These are phyloP conservation scores for Pachypsylla venusta DNA, from an alignment of 1,140 invertebrate species.

Conservation along the genomic window DNA sequence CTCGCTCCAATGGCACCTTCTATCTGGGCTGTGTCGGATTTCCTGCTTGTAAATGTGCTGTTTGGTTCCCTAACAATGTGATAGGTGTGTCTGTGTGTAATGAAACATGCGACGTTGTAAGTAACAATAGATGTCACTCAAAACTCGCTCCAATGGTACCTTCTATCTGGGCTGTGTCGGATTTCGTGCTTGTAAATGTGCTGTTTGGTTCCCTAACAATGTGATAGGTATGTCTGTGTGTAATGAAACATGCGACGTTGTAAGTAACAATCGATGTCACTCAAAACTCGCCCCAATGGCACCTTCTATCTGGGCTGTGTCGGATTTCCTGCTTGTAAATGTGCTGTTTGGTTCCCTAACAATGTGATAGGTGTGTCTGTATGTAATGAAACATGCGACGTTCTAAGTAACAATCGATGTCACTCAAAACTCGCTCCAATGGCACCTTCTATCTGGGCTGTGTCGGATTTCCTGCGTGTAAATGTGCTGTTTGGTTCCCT, in stretches of 20 bases:
- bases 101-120: constrained; percentile 48
- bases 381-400: constrained; percentile 45
- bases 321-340: constrained; percentile 62
- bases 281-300: constrained; percentile 48
- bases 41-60: constrained; percentile 59
- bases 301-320: constrained; percentile 61
- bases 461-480: constrained; percentile 60
- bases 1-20: constrained; percentile 48
- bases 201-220: constrained; percentile 58
- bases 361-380: constrained; percentile 46
- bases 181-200: constrained; percentile 63
- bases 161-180: constrained; percentile 60
- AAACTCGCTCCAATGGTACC: constrained; percentile 45
- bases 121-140: constrained; percentile 54
- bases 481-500: constrained; percentile 63
- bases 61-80: constrained; percentile 62
- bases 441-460: constrained; percentile 59
- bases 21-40: constrained; percentile 61
- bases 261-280: constrained; percentile 53
- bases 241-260: constrained; percentile 47
- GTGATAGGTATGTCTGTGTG: constrained; percentile 46
- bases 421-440: constrained; percentile 47
- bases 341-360: constrained; percentile 61
- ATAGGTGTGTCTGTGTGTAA: constrained; percentile 44
- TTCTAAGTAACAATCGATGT: constrained; percentile 58